Base-by-base conservation (phyloP, 92 coral and sea anemone genomes). In the Porites evermanni region DNA sequence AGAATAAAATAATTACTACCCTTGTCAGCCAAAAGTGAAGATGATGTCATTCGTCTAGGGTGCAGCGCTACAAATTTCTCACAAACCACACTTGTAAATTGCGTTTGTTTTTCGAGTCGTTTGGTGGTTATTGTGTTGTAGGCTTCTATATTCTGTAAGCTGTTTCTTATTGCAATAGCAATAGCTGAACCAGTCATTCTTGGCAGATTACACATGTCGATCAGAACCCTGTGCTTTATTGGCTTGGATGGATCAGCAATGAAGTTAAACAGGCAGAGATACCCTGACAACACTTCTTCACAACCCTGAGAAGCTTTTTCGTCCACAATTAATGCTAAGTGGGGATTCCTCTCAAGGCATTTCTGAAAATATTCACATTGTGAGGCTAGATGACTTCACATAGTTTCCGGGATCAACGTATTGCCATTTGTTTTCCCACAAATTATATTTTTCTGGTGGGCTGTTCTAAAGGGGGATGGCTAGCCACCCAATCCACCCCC, bases 231-330 rank as follows among this genome's bases (percentile, higher is more conserved):
- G 23, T 80, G 88, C 84, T 87, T 67, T 75, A 83, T 75, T 64
- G 93, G 88, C 26, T 91, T 77, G 75, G 80, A 56, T 17, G 86
- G 82, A 80, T 76, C 87, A 67, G 83, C 83, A 77, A 82, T 82
- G 78, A 79, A 52, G 91, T 86, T 87, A 64, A 90, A 90, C 67
- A 90, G 78, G 24, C 75, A 82, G 64, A 91, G 91, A 81, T 91
- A 87, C 78, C 87, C 91, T 70, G 88, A 87, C 86, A 87, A 72
- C 86, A 91, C 94, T 70, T 91, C 91, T 21, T 81, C 92, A 72
- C 87, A 85, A 81, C 95, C 92, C 83, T 88, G 83, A 79, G 92
- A 89, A 77, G 92, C 85, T 60, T 93, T 92, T 85, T 92, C 91
- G 84, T 92, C 93, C 74, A 90, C 95, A 80, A 88, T 91, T 67